A percentile compares a stretch with the other conserved stretches of the same genome.
Conservation (phyloP, 2,113 vertebrate species). For the Chloebia gouldiae region DNA sequence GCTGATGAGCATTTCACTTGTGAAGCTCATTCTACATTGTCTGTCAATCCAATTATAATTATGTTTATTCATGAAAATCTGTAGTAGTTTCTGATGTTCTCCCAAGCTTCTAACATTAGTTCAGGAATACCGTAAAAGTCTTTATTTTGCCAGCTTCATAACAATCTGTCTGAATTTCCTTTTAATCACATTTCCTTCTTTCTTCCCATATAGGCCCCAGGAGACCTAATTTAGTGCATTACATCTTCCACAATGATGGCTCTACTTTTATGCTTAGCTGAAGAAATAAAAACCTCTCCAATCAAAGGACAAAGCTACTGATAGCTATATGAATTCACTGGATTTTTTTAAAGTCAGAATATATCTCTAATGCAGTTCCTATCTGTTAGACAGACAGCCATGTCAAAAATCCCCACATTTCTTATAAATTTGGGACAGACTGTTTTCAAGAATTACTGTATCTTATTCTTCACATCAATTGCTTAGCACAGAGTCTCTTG, state of each 20-base stretch:
- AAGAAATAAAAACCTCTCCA: background rate
- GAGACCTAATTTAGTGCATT: constrained; percentile 14
- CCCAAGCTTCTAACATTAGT: constrained; percentile 43
- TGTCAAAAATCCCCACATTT: background rate
- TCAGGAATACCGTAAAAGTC: constrained; percentile 22
- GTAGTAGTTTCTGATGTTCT: constrained; percentile 27
- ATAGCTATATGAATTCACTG: background rate
- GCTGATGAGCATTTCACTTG: background rate
- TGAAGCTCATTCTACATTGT: background rate
- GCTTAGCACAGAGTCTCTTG: background rate
- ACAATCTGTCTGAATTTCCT: constrained; percentile 39
- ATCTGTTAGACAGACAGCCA: background rate
- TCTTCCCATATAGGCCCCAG: background rate
- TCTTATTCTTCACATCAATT: background rate
- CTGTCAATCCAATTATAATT: constrained; percentile 23
- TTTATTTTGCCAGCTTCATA: constrained; percentile 48
- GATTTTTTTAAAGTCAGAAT: background rate
- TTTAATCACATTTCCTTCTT: constrained; percentile 26
- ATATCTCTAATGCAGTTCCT: background rate
- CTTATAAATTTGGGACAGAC: background rate
- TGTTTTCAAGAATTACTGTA: constrained; percentile 4
- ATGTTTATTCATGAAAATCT: constrained; percentile 67
- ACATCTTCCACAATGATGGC: background rate
- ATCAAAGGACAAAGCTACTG: constrained; percentile 3
- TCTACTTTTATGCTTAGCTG: constrained; percentile 19